Evolutionary conservation across 2,888 invertebrate species (phyloP).

Genomic region (Mesorhabditis sp.): DNA sequence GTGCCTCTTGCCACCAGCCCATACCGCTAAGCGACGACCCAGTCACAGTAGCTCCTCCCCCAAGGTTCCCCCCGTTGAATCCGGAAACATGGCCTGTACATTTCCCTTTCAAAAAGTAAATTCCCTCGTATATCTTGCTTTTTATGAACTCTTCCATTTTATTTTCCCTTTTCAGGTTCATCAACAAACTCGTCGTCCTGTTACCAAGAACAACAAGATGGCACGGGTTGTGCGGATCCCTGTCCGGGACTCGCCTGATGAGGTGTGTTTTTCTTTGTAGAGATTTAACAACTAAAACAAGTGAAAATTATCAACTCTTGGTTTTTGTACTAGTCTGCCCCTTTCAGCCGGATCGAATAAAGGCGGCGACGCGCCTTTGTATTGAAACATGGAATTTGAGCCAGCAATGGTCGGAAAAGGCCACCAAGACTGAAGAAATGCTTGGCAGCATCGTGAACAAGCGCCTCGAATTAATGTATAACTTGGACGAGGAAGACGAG

Average conservation of each 20-base stretch:
- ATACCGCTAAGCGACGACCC: too few species aligned
- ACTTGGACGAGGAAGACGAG: constrained; percentile 9
- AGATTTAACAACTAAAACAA: background rate
- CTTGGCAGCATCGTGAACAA: constrained; percentile 26
- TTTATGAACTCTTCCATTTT: too few species aligned
- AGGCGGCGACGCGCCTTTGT: constrained; percentile 31
- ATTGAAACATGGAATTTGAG: constrained; percentile 44
- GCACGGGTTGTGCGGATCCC: background rate
- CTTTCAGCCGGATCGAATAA: constrained; percentile 29
- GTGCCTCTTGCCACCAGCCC: too few species aligned
- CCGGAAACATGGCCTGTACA: too few species aligned
- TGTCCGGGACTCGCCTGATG: background rate
- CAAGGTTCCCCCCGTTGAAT: too few species aligned
- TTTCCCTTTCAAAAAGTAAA: too few species aligned
- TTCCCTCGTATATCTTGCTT: too few species aligned
- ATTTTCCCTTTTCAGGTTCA: too few species aligned
- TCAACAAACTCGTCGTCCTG: too few species aligned
- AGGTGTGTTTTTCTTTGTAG: background rate
- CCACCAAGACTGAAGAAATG: constrained; percentile 16
- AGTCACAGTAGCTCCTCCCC: too few species aligned
- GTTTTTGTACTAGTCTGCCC: constrained; percentile 18
- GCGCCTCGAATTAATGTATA: constrained; percentile 28
- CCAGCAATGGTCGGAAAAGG: constrained; percentile 30
- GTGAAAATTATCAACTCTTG: background rate
- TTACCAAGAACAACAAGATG: background rate